These are phyloP conservation scores for Laspeyria flexula DNA, from an alignment of 2,888 invertebrate species.

Conservation along the genomic window DNA sequence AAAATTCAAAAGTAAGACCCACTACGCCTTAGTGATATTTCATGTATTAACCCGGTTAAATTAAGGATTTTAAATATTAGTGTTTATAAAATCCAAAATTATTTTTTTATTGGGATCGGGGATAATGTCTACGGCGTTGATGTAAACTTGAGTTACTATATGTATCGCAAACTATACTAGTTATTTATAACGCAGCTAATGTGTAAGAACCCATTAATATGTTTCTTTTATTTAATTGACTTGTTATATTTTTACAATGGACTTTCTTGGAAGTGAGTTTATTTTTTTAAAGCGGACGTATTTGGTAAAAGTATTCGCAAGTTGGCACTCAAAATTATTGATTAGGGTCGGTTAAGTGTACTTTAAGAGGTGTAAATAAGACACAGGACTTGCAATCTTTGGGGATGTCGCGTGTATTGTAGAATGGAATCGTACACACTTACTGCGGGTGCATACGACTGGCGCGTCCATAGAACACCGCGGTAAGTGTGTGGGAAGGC, in stretches of 20 bases:
- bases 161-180: constrained; percentile 22
- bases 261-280: constrained; percentile 49
- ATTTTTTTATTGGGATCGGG: constrained; percentile 59
- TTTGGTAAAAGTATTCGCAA: constrained; percentile 67
- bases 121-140: constrained; percentile 31
- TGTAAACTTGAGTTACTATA: constrained; percentile 30
- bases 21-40: constrained; percentile 37
- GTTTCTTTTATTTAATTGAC: constrained; percentile 23
- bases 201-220: constrained; percentile 14
- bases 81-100: constrained; percentile 58
- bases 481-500: background rate
- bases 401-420: constrained; percentile 40
- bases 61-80: constrained; percentile 44
- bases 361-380: constrained; percentile 81
- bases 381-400: constrained; percentile 62
- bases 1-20: constrained; percentile 37
- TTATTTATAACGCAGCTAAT: constrained; percentile 22
- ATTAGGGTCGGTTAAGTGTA: constrained; percentile 72
- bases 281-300: constrained; percentile 59
- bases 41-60: constrained; percentile 45
- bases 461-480: too few species aligned
- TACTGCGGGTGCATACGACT: too few species aligned
- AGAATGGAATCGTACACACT: background rate
- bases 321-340: constrained; percentile 66
- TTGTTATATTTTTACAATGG: constrained; percentile 44